A percentile compares a stretch with the other conserved stretches of the same genome.
Evolutionary conservation across 2,113 vertebrate genomes (phyloP).

Genomic region (Crypturellus undulatus): DNA sequence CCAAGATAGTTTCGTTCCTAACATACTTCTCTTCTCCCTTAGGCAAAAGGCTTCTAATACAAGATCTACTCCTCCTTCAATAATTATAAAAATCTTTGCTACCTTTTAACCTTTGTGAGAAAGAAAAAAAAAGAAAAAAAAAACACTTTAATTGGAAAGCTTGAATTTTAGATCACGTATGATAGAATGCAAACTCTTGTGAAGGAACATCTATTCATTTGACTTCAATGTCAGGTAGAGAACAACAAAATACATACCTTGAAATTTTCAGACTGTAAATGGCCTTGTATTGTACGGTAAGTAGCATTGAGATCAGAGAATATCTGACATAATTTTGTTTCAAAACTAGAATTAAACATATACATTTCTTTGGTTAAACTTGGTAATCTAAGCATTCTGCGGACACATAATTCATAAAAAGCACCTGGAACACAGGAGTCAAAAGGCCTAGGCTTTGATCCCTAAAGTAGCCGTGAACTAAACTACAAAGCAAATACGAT

Average conservation of each 20-base stretch:
- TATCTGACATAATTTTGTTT: conserved; percentile 96
- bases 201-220: conserved; percentile 41
- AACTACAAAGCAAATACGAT: conserved; percentile 46
- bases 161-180: background rate
- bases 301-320: conserved; percentile 97
- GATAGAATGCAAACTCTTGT: background rate
- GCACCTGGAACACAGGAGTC: conserved; percentile 55
- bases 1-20: background rate
- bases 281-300: conserved; percentile 97
- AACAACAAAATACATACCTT: conserved; percentile 86
- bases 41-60: background rate
- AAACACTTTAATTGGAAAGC: background rate
- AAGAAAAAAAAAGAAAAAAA: background rate
- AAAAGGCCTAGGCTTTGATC: conserved; percentile 48
- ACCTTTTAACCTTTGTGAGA: background rate
- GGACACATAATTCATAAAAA: conserved; percentile 38
- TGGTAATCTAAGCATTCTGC: background rate
- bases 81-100: background rate
- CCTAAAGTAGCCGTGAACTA: conserved; percentile 18
- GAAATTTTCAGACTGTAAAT: conserved; percentile 97
- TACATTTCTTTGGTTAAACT: conserved; percentile 70
- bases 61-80: background rate
- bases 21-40: background rate
- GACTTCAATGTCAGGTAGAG: conserved; percentile 40
- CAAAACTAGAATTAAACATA: conserved; percentile 89